phyloP scores from a whole-genome alignment of 2,113 vertebrate genomes.

The Redunca redunca region DNA sequence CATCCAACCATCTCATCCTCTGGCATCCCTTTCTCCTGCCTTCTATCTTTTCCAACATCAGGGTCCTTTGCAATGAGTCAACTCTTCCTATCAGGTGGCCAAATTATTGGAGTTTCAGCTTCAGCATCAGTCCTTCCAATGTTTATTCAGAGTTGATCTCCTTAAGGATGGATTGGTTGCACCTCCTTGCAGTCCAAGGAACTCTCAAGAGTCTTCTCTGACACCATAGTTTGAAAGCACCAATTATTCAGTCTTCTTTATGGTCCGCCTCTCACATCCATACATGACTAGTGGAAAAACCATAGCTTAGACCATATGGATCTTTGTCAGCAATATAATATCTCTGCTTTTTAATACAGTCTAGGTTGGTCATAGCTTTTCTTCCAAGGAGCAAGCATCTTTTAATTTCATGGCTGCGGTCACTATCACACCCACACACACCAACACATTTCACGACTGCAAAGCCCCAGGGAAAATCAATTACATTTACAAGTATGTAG shows the following conservation, averaged over 20 bases:
- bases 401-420: neutral
- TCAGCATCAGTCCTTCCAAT: neutral
- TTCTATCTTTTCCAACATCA: neutral
- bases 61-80: neutral
- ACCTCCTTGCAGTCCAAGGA: neutral
- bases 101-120: neutral
- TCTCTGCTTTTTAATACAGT: neutral
- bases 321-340: neutral
- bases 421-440: neutral
- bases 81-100: neutral
- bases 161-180: neutral
- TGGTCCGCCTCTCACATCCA: neutral
- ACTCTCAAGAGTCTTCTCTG: neutral
- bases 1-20: neutral
- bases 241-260: neutral
- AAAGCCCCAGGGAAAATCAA: neutral
- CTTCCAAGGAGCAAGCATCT: neutral
- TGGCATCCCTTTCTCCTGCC: neutral
- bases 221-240: neutral
- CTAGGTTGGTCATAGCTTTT: neutral
- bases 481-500: neutral
- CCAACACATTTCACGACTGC: accelerated
- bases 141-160: neutral
- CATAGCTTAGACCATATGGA: neutral
- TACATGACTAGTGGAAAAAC: neutral